A percentile compares a stretch with the other conserved stretches of the same genome.
phyloP scores from a whole-genome alignment of 2,113 vertebrate genomes.

The Psammodynastes pulverulentus region DNA sequence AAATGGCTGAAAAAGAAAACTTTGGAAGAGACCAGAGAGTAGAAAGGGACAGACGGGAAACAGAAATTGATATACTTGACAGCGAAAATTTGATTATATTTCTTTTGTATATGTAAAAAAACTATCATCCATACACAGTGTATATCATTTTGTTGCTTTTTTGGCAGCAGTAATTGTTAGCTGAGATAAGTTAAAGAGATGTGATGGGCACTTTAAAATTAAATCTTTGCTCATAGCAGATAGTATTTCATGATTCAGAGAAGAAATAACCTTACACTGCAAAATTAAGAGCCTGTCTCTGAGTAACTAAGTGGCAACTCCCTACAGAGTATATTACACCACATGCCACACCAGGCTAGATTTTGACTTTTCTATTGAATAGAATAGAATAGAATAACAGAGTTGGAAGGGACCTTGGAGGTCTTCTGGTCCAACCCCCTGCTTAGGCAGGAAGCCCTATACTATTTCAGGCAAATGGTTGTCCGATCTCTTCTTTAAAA shows the following conservation, averaged over 20 bases:
- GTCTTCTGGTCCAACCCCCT: too few species aligned
- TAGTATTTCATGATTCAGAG: conserved; percentile 58
- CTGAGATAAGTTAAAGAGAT: conserved; percentile 49
- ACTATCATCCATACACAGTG: neutral
- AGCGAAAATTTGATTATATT: neutral
- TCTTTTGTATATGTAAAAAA: neutral
- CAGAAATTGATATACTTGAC: neutral
- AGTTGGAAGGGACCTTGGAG: too few species aligned
- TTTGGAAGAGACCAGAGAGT: neutral
- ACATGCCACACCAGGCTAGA: neutral
- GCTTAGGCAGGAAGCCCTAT: too few species aligned
- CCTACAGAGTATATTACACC: conserved; percentile 56
- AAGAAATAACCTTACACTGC: conserved; percentile 65
- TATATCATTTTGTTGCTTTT: neutral
- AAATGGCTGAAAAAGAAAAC: neutral
- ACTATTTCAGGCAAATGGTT: too few species aligned
- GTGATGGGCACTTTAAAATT: conserved; percentile 63
- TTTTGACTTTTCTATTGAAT: conserved; percentile 38
- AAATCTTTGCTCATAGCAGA: conserved; percentile 61
- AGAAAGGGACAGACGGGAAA: neutral
- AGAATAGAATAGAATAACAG: too few species aligned
- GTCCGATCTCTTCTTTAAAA: too few species aligned
- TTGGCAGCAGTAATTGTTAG: neutral
- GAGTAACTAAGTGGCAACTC: conserved; percentile 63
- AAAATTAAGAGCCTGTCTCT: conserved; percentile 66